Evolutionary conservation across 2,797 vertebrate species (phyloP), one percentile per base, ranked within the genome.

Genomic region (Bradypodion pumilum): DNA sequence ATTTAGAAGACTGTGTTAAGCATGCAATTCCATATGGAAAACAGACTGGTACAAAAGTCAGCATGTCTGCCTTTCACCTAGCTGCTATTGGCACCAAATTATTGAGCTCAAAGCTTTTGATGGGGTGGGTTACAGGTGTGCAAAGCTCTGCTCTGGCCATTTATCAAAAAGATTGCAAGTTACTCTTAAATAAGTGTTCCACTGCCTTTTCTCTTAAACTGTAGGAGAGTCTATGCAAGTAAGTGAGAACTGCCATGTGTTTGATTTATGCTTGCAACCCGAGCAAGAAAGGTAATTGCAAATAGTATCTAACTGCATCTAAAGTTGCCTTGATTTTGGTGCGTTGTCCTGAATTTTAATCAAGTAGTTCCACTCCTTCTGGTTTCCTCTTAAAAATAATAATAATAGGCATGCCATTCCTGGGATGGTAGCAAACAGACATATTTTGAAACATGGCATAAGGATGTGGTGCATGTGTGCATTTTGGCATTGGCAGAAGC

Each of bases 1-100:
- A 87, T 86, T 88, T 81, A 82, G 44, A 84, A 56, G 56, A 83
- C 29, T 65, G 46, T 80, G 80, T 52, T 77, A 76, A 87, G 80
- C 7, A 46, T 35, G 42, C 52, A 78, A 81, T 86, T 86, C 77
- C 73, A 62, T 49, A 49, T 83, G 46, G 46, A 77, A 88, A 7
- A 49, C 25, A 74, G 0, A 7, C 0, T 68, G 49, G 29, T 68
- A 42, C 7, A 80, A 83, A 83, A 46, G 19, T 32, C 25, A 80
- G n/a, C 25, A 37, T 46, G 7, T 72, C 25, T 87, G 59, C 73
- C 68, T 40, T 86, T 87, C 88, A 62, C 62, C 76, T 15, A 70
- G 86, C 46, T 82, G 35, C 7, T 86, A 37, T 40, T 84, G 73
- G 52, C 8, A 60, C 62, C 42, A 83, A 65, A 35, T 27, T 70